Conservation (phyloP, 2,113 vertebrate species). For the Vulpes ferrilata region DNA sequence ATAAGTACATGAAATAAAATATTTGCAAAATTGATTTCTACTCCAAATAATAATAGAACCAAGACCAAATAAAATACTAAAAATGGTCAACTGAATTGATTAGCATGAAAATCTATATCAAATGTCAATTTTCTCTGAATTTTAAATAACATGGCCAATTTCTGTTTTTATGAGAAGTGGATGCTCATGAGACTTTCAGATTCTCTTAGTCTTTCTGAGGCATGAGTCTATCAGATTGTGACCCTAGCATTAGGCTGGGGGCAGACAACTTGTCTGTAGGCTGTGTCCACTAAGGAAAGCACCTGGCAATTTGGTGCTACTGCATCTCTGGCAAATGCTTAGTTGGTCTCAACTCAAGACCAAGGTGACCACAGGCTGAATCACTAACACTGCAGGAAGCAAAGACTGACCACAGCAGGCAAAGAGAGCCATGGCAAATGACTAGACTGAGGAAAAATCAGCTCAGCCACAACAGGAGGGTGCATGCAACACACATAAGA, state of each 20-base stretch:
- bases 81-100: slow-evolving; percentile 14
- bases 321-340: background rate
- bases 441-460: background rate
- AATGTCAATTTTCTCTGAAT: slow-evolving; percentile 42
- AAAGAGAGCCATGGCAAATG: background rate
- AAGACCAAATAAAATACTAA: background rate
- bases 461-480: background rate
- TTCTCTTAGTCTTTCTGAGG: background rate
- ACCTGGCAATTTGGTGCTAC: background rate
- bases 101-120: background rate
- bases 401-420: background rate
- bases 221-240: background rate
- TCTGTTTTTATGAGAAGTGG: background rate
- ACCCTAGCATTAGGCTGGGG: background rate
- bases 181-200: slow-evolving; percentile 26
- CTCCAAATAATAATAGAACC: background rate
- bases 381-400: background rate
- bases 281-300: background rate
- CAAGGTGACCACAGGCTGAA: background rate
- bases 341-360: background rate
- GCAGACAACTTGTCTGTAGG: background rate
- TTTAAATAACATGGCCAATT: slow-evolving; percentile 59
- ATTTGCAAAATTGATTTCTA: slow-evolving; percentile 68
- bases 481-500: background rate
- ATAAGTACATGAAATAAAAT: slow-evolving; percentile 59